A percentile compares a stretch with the other conserved stretches of the same genome.
These are phyloP conservation scores for Eucera pruinosa DNA, from an alignment of 2,888 invertebrate species.

Conservation along the genomic window DNA sequence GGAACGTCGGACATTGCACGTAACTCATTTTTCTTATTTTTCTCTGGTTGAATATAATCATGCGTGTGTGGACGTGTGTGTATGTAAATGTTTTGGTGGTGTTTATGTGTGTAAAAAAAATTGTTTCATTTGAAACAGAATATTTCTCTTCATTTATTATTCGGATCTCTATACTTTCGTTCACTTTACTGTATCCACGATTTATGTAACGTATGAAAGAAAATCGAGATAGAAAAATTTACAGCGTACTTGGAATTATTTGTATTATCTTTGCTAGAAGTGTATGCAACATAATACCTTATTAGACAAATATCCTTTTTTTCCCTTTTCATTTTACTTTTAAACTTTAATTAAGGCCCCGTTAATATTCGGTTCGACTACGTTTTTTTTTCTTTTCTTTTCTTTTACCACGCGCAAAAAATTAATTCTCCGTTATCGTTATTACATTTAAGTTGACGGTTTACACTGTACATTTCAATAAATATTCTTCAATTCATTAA, in stretches of 20 bases:
- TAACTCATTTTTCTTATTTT: constrained; percentile 25
- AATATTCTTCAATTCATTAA: constrained; percentile 51
- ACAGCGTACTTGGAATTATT: constrained; percentile 50
- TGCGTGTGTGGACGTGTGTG: constrained; percentile 37
- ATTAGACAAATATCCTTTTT: constrained; percentile 67
- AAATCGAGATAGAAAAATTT: constrained; percentile 64
- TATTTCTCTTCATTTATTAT: constrained; percentile 21
- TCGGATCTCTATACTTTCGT: constrained; percentile 38
- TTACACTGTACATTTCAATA: constrained; percentile 61
- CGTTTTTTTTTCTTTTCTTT: too few relatives aligned
- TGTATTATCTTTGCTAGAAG: constrained; percentile 47
- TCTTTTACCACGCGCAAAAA: constrained; percentile 63
- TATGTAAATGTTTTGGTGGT: too few relatives aligned
- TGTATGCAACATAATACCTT: constrained; percentile 67
- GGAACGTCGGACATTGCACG: constrained; percentile 58
- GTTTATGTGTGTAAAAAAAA: too few relatives aligned
- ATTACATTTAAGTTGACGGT: constrained; percentile 53
- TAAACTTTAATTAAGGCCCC: constrained; percentile 72
- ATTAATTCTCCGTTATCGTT: constrained; percentile 58
- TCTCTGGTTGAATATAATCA: constrained; percentile 21
- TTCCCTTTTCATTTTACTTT: constrained; percentile 55
- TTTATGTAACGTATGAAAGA: constrained; percentile 54
- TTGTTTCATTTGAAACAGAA: constrained; percentile 42
- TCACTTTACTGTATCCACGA: constrained; percentile 44
- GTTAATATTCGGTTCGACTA: constrained; percentile 68